These are phyloP conservation scores for Catharus fuscescens DNA, from an alignment of 2,113 vertebrate genomes.

Conservation along the genomic window DNA sequence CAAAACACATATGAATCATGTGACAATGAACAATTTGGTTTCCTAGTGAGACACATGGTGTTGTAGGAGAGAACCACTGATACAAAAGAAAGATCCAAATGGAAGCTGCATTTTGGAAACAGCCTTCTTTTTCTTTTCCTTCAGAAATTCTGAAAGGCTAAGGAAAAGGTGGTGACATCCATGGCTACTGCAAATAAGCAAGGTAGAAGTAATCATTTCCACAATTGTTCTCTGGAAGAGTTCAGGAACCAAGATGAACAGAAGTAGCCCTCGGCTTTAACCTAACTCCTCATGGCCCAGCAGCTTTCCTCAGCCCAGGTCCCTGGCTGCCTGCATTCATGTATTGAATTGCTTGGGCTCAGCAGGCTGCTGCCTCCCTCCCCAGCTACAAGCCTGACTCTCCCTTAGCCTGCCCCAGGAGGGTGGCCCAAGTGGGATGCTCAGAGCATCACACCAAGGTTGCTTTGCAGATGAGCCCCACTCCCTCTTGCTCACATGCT, in stretches of 20 bases:
- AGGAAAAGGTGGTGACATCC: neutral
- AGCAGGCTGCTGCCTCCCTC: neutral
- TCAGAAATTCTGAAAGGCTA: neutral
- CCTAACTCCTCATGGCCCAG: neutral
- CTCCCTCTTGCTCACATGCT: neutral
- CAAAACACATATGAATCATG: neutral
- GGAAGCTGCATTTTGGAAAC: neutral
- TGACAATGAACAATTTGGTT: neutral
- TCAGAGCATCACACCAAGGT: neutral
- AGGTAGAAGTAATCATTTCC: neutral
- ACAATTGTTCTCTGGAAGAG: neutral
- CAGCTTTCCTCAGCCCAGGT: neutral
- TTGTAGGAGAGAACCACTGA: neutral
- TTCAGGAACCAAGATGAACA: neutral
- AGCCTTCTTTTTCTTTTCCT: neutral
- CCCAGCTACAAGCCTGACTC: neutral
- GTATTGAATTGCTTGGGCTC: neutral
- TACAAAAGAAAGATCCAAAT: neutral
- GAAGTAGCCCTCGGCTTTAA: neutral
- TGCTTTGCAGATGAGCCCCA: neutral
- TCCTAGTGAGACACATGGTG: neutral
- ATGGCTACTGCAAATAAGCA: neutral
- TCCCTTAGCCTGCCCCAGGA: neutral
- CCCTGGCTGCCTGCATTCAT: neutral
- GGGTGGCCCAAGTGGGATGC: neutral